Base-by-base conservation (phyloP, 2,888 invertebrate species). In the Caprella mutica region DNA sequence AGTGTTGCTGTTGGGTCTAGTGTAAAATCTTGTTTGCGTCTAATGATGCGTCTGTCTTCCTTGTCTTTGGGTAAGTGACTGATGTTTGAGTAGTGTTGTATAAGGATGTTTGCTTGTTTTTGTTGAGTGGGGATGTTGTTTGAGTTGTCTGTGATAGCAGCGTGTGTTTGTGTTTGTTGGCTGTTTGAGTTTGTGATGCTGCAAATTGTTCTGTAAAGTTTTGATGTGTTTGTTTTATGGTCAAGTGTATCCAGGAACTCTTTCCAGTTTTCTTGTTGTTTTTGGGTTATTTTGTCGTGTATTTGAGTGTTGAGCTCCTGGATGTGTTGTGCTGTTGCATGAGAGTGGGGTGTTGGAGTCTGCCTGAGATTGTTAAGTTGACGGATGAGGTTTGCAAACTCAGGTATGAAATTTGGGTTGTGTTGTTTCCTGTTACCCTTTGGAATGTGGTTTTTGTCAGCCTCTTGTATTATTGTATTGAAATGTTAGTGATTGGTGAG, bases 391-490 rank as follows among this genome's bases (percentile, higher is more conserved):
- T 26, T 23, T 29, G 21, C 23, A 27, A 46, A 46, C 40, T 46
- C 55, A 35, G 46, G 35, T 46, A 35, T 55, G 46, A 46, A 55
- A 27, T 55, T 55, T 17, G 55, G 55, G 38, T 55, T 55, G 55
- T 55, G 33, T 48, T 8, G 12, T 27, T 26, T 44, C 38, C 35
- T 46, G 55, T 44, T 46, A 17, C 48, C 55, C 39, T 39, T 55
- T 4, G 35, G 55, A 19, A 53, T 53, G 53, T 40, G 38, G 21
- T 35, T 27, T 21, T 53, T 53, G 53, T 53, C 42, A 8, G 33
- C 35, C 6, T 44, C 30, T 43, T 33, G 54, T 27, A 35, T 42
- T 12, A 24, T 54, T 44, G 5, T 54, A 21, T 35, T 51, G 40
- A 52, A 40, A 55, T 55, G n/a, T 23, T 23, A 21, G 48, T 38